phyloP scores from a whole-genome alignment of 2,797 vertebrate genomes.

The Coreius guichenoti region DNA sequence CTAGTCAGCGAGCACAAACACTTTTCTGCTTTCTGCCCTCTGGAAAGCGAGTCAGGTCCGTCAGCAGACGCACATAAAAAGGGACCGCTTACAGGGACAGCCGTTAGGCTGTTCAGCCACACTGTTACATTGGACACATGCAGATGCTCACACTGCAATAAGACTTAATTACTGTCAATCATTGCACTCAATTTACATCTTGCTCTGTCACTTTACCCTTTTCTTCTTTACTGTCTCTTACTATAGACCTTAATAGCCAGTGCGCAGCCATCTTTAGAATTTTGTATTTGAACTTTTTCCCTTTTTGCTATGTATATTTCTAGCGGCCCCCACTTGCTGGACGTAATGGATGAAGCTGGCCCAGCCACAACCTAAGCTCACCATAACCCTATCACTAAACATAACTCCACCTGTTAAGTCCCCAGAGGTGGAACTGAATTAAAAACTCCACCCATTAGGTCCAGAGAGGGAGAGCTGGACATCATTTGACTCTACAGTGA shows the following conservation, averaged over 20 bases:
- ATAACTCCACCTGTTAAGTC: no score
- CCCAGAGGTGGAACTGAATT: no score
- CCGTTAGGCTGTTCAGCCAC: not conserved
- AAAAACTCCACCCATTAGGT: no score
- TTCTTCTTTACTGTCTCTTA: constrained; percentile 5
- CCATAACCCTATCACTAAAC: no score
- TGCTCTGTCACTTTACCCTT: not conserved
- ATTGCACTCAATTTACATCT: not conserved
- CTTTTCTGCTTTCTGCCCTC: constrained; percentile 27
- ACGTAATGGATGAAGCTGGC: not conserved
- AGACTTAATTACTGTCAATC: constrained; percentile 5
- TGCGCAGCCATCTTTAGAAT: not conserved
- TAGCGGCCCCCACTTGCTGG: no score
- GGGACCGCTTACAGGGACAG: not conserved
- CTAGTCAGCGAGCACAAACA: constrained; percentile 1
- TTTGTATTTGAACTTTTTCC: not conserved
- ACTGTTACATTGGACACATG: not conserved
- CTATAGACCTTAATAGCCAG: not conserved
- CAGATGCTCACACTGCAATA: constrained; percentile 6
- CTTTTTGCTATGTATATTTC: no score
- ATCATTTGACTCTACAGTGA: no score
- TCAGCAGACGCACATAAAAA: constrained; percentile 1
- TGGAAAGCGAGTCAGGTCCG: not conserved
- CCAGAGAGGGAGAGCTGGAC: no score
- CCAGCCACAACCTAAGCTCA: not conserved